Conservation (phyloP, 1,140 invertebrate species). For the Brachionus paranguensis region DNA sequence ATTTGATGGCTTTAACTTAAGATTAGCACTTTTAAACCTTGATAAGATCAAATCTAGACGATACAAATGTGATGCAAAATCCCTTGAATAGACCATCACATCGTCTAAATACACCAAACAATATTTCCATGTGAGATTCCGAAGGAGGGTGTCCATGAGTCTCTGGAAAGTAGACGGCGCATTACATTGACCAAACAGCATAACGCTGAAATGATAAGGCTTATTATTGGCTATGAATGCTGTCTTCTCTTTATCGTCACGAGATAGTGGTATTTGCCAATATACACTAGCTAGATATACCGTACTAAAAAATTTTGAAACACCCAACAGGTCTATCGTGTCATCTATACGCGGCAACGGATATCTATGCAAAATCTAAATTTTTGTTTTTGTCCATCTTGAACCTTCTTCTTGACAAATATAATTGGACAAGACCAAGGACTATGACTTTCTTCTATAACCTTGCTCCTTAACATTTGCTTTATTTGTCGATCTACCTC, state of each 20-base stretch:
- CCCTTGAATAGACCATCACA: neutral
- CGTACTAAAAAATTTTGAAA: neutral
- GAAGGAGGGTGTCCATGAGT: slow-evolving; percentile 45
- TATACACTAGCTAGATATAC: neutral
- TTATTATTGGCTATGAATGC: slow-evolving; percentile 32
- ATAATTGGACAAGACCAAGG: neutral
- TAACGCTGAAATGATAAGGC: slow-evolving; percentile 28
- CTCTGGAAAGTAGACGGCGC: slow-evolving; percentile 48
- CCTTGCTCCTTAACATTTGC: neutral
- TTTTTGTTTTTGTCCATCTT: slow-evolving; percentile 40
- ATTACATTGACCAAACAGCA: slow-evolving; percentile 43
- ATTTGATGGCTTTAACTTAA: slow-evolving; percentile 40
- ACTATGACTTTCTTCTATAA: slow-evolving; percentile 5
- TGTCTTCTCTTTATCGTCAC: slow-evolving; percentile 17
- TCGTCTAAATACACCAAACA: slow-evolving; percentile 31
- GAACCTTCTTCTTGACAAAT: neutral
- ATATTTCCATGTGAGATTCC: slow-evolving; percentile 35
- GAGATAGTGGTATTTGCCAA: neutral
- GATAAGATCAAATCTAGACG: neutral
- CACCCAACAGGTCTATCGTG: neutral
- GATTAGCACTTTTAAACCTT: slow-evolving; percentile 40
- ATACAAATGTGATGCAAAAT: slow-evolving; percentile 3
- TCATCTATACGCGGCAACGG: slow-evolving; percentile 31
- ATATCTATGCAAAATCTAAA: slow-evolving; percentile 42
- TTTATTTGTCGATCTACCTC: neutral